Base-by-base conservation (phyloP, 2,888 invertebrate species). In the Drosophila suboccidentalis region DNA sequence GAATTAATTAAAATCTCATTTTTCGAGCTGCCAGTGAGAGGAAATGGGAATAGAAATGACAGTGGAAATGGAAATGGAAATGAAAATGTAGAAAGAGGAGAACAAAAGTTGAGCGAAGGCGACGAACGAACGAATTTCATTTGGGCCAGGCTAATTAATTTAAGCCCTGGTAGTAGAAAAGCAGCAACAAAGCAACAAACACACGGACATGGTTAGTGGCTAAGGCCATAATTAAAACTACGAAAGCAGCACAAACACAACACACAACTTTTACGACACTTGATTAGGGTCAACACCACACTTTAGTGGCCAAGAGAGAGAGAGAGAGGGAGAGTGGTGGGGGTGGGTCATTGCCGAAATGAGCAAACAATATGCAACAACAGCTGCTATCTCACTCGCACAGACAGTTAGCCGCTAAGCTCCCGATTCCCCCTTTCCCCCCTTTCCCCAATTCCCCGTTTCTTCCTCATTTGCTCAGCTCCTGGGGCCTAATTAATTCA, bases 1-100 rank as follows among this genome's bases (percentile, higher is more conserved):
- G 86, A 86, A 86, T 86, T 89, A 86, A 86, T 86, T 86, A 89
- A 86, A 86, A 84, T 87, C 89, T 80, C 87, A 89, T 89, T 87
- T 89, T 66, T 41, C 75, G 63, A 64, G 63, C 50, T 49, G 49
- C 54, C 64, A 64, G 64, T 19, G 13, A 49, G 49, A 57, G 59
- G 47, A 49, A 60, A 49, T 46, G 47, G n/a, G 32, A 41, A 50
- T 41, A 19, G 29, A 26, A 36, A 54, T 32, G 38, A 19, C 26
- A 53, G 19, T 43, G 15, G 36, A 38, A 47, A 3, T 38, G 19
- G 4, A 13, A 15, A 43, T 26, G 29, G 10, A 34, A 49, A 62
- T 41, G 36, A 50, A 34, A 50, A 36, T 36, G 50, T 36, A n/a
- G 41, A 34, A 1, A 59, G 51, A 51, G 50, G 43, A 26, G 32